Evolutionary conservation across 2,113 vertebrate genomes (phyloP), one percentile per base, ranked within the genome.

Genomic region (Prionailurus viverrinus): DNA sequence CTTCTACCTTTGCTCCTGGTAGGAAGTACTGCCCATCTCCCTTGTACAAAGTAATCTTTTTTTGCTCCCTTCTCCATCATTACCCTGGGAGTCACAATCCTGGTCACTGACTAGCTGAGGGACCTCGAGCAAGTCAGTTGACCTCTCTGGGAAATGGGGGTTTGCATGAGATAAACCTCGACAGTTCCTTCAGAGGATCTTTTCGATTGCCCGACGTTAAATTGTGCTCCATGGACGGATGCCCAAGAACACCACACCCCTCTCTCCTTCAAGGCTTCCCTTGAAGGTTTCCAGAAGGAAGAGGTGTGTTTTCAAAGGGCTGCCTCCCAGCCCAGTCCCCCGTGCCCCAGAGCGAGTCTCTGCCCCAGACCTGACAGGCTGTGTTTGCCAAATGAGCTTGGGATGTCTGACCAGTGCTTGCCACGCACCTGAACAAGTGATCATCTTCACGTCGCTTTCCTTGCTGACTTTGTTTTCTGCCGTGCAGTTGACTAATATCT

Each of bases 401-500:
- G 36, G 14, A 8, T 21, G 19, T 11, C 84, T 19, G 33, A 79
- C 12, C n/a, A 1, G 19, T 0, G 7, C 61, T 58, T 0, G 11
- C 65, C 36, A 94, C 94, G 0, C 11, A 98, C 97, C 98, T 97
- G 94, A 0, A 45, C 98, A 98, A 13, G 0, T 45, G 76, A 78
- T 0, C 0, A 0, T 1, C 5, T 0, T 5, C 0, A 0, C 1
- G 0, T 0, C 3, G 41, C 1, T 61, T 5, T 97, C 31, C 5
- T 2, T 0, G 0, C 87, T 89, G 39, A 86, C 25, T 1, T 1
- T 1, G 51, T 98, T 98, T 0, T 0, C 73, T 0, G 88, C 97
- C 0, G 2, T 31, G 41, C 98, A 98, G 0, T 0, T 92, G 84
- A 97, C 81, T 0, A 1, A 9, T 0, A 0, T 0, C 0, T 0